Evolutionary conservation across 1,140 invertebrate species (phyloP).

Genomic region (Drosophila simulans): DNA sequence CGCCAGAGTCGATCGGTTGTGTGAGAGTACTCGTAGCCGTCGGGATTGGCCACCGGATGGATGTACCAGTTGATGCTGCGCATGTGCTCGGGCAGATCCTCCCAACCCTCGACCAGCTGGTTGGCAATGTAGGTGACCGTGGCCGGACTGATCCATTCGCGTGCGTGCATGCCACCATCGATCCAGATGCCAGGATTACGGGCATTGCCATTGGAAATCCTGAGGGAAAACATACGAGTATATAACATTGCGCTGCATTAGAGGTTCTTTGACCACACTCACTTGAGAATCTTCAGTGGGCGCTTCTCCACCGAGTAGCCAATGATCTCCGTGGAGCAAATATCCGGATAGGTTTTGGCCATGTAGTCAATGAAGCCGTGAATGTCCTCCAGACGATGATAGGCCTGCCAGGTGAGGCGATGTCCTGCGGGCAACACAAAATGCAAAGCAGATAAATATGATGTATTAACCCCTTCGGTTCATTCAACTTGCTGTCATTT

Average conservation of each 20-base stretch:
- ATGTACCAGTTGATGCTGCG: conserved; percentile 93
- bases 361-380: conserved; percentile 91
- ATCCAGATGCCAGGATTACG: conserved; percentile 88
- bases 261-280: neutral
- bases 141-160: conserved; percentile 96
- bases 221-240: conserved; percentile 25
- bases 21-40: conserved; percentile 94
- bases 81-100: conserved; percentile 88
- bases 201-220: conserved; percentile 88
- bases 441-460: neutral
- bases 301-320: conserved; percentile 91
- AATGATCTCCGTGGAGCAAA: conserved; percentile 89
- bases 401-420: conserved; percentile 92
- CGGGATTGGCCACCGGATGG: conserved; percentile 92
- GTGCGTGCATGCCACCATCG: conserved; percentile 93
- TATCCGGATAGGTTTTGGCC: conserved; percentile 88
- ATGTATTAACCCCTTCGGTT: conserved; percentile 10
- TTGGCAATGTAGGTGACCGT: conserved; percentile 93
- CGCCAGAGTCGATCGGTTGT: conserved; percentile 91
- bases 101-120: conserved; percentile 90
- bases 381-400: conserved; percentile 90
- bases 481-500: conserved; percentile 24
- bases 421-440: conserved; percentile 86
- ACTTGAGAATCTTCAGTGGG: conserved; percentile 89
- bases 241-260: neutral